These are phyloP conservation scores for Cricetomys ansorgei DNA, from an alignment of 2,113 vertebrate species.

Conservation along the genomic window DNA sequence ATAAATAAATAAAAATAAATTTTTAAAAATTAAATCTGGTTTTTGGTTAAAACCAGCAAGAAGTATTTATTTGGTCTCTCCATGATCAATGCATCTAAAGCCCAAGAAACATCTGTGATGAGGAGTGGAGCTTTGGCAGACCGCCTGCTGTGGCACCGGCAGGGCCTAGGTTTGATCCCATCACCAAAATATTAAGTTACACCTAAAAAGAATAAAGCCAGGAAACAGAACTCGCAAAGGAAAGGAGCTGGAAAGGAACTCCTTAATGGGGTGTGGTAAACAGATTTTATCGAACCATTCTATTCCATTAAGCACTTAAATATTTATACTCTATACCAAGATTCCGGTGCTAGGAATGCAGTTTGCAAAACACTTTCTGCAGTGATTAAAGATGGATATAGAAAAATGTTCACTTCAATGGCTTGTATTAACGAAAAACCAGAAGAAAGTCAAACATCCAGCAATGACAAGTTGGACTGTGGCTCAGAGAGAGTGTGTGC, in stretches of 20 bases:
- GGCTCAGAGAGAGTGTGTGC: neutral
- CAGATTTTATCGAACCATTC: neutral
- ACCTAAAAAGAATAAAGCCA: neutral
- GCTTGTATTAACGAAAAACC: neutral
- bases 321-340: neutral
- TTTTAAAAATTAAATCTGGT: neutral
- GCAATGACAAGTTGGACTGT: neutral
- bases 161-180: neutral
- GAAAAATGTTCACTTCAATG: neutral
- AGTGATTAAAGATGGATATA: neutral
- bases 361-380: neutral
- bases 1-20: no score
- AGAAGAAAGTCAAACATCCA: neutral
- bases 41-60: neutral
- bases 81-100: neutral
- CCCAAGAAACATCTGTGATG: neutral
- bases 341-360: neutral
- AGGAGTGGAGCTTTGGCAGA: neutral
- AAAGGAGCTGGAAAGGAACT: neutral
- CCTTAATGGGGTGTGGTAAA: neutral
- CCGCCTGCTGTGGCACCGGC: neutral
- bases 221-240: neutral
- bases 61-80: neutral
- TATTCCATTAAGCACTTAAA: slow-evolving; percentile 35
- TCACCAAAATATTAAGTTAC: neutral